These are phyloP conservation scores for Andrena bicolor DNA, from an alignment of 2,888 invertebrate genomes.

Conservation along the genomic window DNA sequence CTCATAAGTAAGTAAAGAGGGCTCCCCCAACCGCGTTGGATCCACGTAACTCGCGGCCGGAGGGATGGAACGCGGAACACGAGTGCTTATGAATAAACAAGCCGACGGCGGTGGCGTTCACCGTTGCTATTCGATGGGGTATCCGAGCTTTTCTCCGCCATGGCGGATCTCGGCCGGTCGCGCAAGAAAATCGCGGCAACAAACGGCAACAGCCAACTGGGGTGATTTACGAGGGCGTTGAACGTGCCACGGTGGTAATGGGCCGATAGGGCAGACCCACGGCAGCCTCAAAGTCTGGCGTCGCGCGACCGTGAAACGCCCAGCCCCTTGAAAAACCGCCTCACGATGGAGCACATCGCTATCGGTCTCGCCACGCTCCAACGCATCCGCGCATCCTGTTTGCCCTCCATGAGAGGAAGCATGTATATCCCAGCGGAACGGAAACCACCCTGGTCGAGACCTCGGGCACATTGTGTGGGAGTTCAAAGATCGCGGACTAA, in stretches of 20 bases:
- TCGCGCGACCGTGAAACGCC: conserved; percentile 77
- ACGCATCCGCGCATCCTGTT: conserved; percentile 73
- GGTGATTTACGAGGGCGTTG: conserved; percentile 80
- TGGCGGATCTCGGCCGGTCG: background rate
- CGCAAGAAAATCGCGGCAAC: conserved; percentile 63
- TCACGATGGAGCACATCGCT: conserved; percentile 64
- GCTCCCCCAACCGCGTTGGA: background rate
- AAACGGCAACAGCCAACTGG: conserved; percentile 69
- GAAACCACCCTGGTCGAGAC: background rate
- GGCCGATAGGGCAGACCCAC: conserved; percentile 74
- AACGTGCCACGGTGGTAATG: conserved; percentile 80
- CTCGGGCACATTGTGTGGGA: conserved; percentile 17
- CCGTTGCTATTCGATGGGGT: conserved; percentile 3
- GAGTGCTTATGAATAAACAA: conserved; percentile 49
- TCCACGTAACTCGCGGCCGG: conserved; percentile 13
- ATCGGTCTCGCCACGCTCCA: conserved; percentile 78
- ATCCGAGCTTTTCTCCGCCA: background rate
- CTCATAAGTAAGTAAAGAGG: conserved; percentile 40
- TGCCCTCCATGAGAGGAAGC: conserved; percentile 22
- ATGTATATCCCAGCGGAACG: background rate
- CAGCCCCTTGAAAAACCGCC: conserved; percentile 69
- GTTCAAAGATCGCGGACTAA: too few species aligned
- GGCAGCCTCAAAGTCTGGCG: conserved; percentile 77
- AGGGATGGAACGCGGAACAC: conserved; percentile 17
- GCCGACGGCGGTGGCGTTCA: background rate